These are phyloP conservation scores for Ormia ochracea DNA, from an alignment of 2,888 invertebrate species.

Conservation along the genomic window DNA sequence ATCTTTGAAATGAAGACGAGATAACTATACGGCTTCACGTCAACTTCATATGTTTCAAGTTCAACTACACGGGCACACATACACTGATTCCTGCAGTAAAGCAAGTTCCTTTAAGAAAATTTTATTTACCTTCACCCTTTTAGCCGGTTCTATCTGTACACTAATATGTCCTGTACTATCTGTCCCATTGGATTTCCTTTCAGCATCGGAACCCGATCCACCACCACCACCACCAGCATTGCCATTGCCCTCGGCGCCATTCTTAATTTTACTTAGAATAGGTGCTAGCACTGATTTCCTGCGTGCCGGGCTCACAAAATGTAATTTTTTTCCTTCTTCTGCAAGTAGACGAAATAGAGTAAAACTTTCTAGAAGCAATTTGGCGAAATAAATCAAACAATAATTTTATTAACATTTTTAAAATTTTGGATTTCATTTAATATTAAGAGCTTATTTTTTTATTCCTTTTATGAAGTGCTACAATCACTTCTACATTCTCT, in stretches of 20 bases:
- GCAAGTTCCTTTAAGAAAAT: neutral
- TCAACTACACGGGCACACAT: conserved; percentile 4
- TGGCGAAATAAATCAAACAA: no score
- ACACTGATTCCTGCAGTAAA: conserved; percentile 4
- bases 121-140: conserved; percentile 74
- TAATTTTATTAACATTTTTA: no score
- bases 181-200: conserved; percentile 69
- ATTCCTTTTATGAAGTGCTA: neutral
- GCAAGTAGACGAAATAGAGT: conserved; percentile 23
- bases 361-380: no score
- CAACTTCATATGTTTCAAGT: conserved; percentile 30
- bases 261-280: conserved; percentile 75
- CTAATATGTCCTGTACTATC: conserved; percentile 72
- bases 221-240: conserved; percentile 42
- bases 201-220: conserved; percentile 63
- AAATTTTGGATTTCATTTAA: no score
- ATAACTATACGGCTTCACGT: conserved; percentile 37
- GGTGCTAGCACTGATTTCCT: conserved; percentile 75
- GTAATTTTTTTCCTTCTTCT: conserved; percentile 77
- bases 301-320: conserved; percentile 75
- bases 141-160: conserved; percentile 75
- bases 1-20: conserved; percentile 43
- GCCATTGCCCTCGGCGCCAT: conserved; percentile 69
- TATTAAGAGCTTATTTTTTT: no score
- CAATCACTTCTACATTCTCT: neutral